A percentile compares a stretch with the other conserved stretches of the same genome.
Conservation (phyloP, 2,797 vertebrate genomes). For the Fistularia tabacaria region DNA sequence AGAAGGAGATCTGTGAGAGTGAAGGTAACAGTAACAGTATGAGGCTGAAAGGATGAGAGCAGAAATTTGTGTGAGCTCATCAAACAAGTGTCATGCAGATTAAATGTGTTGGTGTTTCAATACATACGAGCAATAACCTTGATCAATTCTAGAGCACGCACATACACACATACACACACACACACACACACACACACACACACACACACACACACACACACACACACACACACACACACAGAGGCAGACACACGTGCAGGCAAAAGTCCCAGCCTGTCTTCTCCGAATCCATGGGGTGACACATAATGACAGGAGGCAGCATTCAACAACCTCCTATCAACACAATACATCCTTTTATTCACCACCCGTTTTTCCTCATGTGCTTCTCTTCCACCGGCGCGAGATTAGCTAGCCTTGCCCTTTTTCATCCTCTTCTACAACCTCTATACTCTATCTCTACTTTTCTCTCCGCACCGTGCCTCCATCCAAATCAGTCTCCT, state of each 20-base stretch:
- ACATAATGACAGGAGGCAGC: constrained; percentile 37
- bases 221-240: constrained; percentile 4
- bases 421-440: constrained; percentile 3
- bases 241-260: too few relatives aligned
- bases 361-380: constrained; percentile 28
- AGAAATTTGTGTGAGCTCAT: constrained; percentile 12
- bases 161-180: constrained; percentile 2
- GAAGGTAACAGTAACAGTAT: constrained; percentile 24
- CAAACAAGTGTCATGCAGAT: constrained; percentile 12
- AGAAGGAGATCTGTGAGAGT: constrained; percentile 6
- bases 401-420: constrained; percentile 25
- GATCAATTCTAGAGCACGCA: constrained; percentile 27
- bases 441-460: background rate
- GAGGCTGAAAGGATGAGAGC: constrained; percentile 1
- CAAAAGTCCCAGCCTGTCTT: background rate
- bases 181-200: constrained; percentile 2
- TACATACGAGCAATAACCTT: constrained; percentile 32
- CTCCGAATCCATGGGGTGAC: constrained; percentile 38
- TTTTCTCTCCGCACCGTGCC: background rate
- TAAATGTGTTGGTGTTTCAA: constrained; percentile 28
- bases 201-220: constrained; percentile 5
- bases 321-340: constrained; percentile 43
- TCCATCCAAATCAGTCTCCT: background rate
- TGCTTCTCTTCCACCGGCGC: constrained; percentile 29
- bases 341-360: constrained; percentile 44